These are phyloP conservation scores for Rhea pennata DNA, from an alignment of 2,113 vertebrate genomes.

Conservation along the genomic window DNA sequence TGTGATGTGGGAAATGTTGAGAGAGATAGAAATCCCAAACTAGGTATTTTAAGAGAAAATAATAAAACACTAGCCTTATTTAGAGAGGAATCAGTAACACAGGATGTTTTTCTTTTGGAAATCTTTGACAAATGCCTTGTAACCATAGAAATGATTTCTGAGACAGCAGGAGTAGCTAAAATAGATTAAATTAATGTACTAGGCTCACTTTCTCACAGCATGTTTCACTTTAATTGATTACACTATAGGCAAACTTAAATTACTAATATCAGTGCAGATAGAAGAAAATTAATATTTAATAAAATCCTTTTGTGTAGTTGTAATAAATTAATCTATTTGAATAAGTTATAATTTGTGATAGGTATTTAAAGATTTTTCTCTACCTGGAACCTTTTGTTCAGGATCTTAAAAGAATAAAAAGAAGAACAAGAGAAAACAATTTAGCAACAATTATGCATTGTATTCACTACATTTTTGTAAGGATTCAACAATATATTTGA, in stretches of 20 bases:
- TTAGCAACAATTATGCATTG: constrained; percentile 5
- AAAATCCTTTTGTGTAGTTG: constrained; percentile 54
- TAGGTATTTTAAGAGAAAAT: constrained; percentile 7
- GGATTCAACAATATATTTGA: background rate
- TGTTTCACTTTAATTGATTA: constrained; percentile 81
- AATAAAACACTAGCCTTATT: constrained; percentile 47
- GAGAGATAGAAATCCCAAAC: background rate
- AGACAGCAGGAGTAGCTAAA: constrained; percentile 78
- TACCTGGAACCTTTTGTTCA: background rate
- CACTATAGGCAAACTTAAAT: constrained; percentile 75
- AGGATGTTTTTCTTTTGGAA: constrained; percentile 66
- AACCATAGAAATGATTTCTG: constrained; percentile 77
- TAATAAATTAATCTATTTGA: constrained; percentile 68
- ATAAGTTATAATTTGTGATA: constrained; percentile 63
- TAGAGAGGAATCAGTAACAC: constrained; percentile 21
- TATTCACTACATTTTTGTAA: constrained; percentile 6
- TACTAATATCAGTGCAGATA: constrained; percentile 73
- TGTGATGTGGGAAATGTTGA: background rate
- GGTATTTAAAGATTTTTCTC: constrained; percentile 41
- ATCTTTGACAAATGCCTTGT: constrained; percentile 74
- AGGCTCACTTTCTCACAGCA: constrained; percentile 73
- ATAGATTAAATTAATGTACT: constrained; percentile 80
- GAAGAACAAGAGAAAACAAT: background rate
- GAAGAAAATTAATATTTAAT: constrained; percentile 81
- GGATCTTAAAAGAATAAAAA: constrained; percentile 11